A percentile compares a stretch with the other conserved stretches of the same genome.
These are phyloP conservation scores for Eupithecia centaureata DNA, from an alignment of 2,888 invertebrate species.

Conservation along the genomic window DNA sequence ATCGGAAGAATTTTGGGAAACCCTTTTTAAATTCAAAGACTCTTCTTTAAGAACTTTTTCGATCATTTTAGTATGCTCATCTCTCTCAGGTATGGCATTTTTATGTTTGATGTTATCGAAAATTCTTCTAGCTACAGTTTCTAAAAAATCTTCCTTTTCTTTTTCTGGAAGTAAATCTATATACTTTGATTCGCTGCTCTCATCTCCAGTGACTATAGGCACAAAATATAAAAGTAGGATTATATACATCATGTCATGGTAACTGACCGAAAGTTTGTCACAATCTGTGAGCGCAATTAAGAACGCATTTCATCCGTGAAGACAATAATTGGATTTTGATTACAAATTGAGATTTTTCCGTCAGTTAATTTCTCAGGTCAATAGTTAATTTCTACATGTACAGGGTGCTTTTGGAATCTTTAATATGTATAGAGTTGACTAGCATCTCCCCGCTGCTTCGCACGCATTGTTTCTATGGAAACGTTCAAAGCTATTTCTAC, in stretches of 20 bases:
- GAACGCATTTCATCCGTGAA: constrained; percentile 36
- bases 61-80: constrained; percentile 60
- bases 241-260: constrained; percentile 52
- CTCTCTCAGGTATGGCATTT: constrained; percentile 54
- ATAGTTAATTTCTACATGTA: not conserved
- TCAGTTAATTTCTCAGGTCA: not conserved
- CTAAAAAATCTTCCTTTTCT: constrained; percentile 66
- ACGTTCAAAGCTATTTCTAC: too few species aligned
- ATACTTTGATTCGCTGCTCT: constrained; percentile 57
- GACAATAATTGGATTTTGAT: constrained; percentile 48
- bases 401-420: not conserved
- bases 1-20: constrained; percentile 22
- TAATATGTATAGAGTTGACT: too few species aligned
- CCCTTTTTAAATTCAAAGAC: constrained; percentile 47
- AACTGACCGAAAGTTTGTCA: constrained; percentile 22
- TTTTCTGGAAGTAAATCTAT: constrained; percentile 67
- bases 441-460: too few species aligned
- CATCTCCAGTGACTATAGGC: constrained; percentile 39
- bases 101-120: constrained; percentile 56
- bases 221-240: constrained; percentile 47
- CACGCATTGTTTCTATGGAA: too few species aligned
- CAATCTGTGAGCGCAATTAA: constrained; percentile 24
- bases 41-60: constrained; percentile 63
- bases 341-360: constrained; percentile 38
- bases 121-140: constrained; percentile 67